Evolutionary conservation across 2,888 invertebrate genomes (phyloP).

Genomic region (Synanthedon vespiformis): DNA sequence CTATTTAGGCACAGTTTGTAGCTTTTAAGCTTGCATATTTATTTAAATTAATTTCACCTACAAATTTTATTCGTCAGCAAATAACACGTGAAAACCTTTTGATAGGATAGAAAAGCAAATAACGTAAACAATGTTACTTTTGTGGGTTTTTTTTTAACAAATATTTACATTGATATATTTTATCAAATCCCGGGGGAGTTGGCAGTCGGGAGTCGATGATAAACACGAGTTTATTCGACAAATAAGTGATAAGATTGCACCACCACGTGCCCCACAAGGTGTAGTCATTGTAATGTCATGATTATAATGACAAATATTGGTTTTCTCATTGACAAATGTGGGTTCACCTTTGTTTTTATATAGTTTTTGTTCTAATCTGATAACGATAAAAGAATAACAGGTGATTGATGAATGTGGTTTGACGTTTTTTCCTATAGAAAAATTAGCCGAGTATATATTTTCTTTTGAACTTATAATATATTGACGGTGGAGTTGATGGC

Average conservation of each 20-base stretch:
- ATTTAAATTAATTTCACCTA: no score
- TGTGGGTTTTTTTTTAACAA: no score
- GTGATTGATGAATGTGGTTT: neutral
- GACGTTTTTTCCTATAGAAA: slow-evolving; percentile 12
- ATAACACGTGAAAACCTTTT: no score
- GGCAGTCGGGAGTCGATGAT: slow-evolving; percentile 7
- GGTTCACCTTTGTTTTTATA: neutral
- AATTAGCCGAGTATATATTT: slow-evolving; percentile 1
- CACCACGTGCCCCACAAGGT: slow-evolving; percentile 19
- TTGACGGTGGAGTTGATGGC: no score
- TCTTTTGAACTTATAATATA: neutral
- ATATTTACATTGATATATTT: neutral
- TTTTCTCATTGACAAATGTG: slow-evolving; percentile 1
- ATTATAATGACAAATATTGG: slow-evolving; percentile 48
- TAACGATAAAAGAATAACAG: neutral
- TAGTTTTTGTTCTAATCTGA: neutral
- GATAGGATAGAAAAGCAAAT: no score
- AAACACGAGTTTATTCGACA: slow-evolving; percentile 15
- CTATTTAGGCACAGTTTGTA: no score
- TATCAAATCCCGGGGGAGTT: neutral
- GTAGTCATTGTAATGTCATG: slow-evolving; percentile 18
- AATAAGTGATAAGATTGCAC: slow-evolving; percentile 31
- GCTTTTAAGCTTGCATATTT: no score
- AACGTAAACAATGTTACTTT: no score
- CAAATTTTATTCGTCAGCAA: no score